These are phyloP conservation scores for Nettapus auritus DNA, from an alignment of 2,113 vertebrate genomes.

Conservation along the genomic window DNA sequence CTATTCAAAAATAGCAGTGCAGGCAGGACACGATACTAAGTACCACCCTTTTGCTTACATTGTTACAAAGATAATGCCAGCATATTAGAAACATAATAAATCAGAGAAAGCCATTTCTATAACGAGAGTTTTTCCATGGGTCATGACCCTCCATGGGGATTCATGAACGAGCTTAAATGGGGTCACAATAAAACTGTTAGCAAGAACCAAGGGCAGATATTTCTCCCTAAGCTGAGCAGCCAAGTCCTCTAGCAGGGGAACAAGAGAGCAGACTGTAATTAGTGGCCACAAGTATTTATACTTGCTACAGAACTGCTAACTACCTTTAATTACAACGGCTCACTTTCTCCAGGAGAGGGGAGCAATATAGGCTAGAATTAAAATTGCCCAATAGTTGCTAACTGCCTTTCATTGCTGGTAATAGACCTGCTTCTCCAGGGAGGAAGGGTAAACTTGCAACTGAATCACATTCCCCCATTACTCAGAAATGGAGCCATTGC, in stretches of 20 bases:
- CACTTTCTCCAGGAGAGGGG: constrained; percentile 33
- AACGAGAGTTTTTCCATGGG: neutral
- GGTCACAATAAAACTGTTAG: constrained; percentile 6
- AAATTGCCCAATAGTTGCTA: constrained; percentile 39
- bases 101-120: neutral
- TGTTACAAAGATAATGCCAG: neutral
- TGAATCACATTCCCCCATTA: constrained; percentile 23
- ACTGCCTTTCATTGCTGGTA: constrained; percentile 49
- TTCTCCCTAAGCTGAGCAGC: neutral
- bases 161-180: constrained; percentile 3
- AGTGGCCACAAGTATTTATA: constrained; percentile 56
- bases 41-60: neutral
- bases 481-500: constrained; percentile 39
- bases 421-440: constrained; percentile 46
- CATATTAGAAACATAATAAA: constrained; percentile 8
- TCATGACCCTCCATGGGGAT: neutral
- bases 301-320: constrained; percentile 51
- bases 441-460: constrained; percentile 27
- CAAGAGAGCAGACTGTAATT: constrained; percentile 54
- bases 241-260: neutral
- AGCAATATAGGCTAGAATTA: constrained; percentile 59
- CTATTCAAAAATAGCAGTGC: constrained; percentile 39
- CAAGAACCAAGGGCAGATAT: constrained; percentile 2
- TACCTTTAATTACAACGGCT: constrained; percentile 63
- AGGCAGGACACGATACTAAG: neutral